Percentiles rank a stretch among this genome's conserved stretches.
These are phyloP conservation scores for Diadegma fenestrale DNA, from an alignment of 2,888 invertebrate species.

Conservation along the genomic window DNA sequence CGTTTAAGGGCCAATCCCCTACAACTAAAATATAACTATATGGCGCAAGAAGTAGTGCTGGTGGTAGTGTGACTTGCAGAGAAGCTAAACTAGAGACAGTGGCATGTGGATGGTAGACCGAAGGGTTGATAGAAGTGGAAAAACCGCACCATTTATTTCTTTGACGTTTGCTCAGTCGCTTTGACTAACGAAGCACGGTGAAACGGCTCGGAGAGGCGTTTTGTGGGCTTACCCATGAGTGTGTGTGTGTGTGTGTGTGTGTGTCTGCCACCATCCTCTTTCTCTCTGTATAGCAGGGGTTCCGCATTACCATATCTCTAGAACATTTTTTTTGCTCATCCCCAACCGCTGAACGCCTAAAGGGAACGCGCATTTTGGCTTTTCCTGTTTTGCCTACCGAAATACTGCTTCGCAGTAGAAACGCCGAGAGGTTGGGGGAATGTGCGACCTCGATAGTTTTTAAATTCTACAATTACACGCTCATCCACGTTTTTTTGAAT, in stretches of 20 bases:
- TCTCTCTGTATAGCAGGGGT: constrained; percentile 49
- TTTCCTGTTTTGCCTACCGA: constrained; percentile 52
- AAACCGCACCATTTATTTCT: constrained; percentile 71
- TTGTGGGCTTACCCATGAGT: constrained; percentile 10
- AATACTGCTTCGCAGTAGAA: constrained; percentile 35
- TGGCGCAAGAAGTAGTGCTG: constrained; percentile 7
- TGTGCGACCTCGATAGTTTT: constrained; percentile 48
- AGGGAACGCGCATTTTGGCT: constrained; percentile 48
- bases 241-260: constrained; percentile 40
- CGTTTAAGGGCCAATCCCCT: constrained; percentile 10
- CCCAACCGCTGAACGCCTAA: constrained; percentile 25
- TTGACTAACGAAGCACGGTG: constrained; percentile 75
- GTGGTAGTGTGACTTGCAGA: constrained; percentile 23
- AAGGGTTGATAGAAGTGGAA: constrained; percentile 68
- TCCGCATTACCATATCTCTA: constrained; percentile 67
- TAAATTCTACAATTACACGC: constrained; percentile 1
- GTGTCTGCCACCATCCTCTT: constrained; percentile 26
- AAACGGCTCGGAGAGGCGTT: constrained; percentile 57
- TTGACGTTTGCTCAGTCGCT: constrained; percentile 73
- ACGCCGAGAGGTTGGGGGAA: constrained; percentile 16
- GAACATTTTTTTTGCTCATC: constrained; percentile 26
- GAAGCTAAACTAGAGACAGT: constrained; percentile 47
- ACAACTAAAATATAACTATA: neutral
- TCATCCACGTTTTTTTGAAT: neutral
- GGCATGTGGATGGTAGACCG: constrained; percentile 42